Percentiles rank a stretch among this genome's conserved stretches.
phyloP scores from a whole-genome alignment of 2,888 invertebrate genomes.

The Sphecodes monilicornis region DNA sequence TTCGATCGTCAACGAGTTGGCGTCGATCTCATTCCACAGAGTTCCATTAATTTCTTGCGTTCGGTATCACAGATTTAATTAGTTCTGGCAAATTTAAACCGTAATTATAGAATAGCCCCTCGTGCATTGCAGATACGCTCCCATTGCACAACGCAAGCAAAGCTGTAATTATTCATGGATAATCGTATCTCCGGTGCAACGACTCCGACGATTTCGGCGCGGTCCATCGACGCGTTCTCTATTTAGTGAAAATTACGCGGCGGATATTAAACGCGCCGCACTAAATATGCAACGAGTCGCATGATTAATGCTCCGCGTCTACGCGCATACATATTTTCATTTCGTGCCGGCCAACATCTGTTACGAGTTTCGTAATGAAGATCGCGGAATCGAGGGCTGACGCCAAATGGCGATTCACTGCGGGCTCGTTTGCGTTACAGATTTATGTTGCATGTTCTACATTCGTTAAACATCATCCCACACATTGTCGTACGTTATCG shows the following conservation, averaged over 20 bases:
- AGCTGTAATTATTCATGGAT: conserved; percentile 10
- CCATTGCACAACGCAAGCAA: not conserved
- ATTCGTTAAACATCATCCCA: not conserved
- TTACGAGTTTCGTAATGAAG: conserved; percentile 29
- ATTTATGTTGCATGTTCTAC: not conserved
- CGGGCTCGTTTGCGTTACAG: not conserved
- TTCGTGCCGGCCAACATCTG: conserved; percentile 31
- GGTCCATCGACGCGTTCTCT: not conserved
- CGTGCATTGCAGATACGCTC: not conserved
- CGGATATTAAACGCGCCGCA: not conserved
- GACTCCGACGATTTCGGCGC: not conserved
- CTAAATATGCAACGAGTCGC: conserved; percentile 15
- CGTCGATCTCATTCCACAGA: not conserved
- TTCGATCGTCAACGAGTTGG: not conserved
- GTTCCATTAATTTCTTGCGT: not conserved
- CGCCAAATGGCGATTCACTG: conserved; percentile 26
- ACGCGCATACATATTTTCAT: conserved; percentile 25
- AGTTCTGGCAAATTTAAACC: not conserved
- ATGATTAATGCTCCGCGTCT: conserved; percentile 8
- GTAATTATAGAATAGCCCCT: not conserved
- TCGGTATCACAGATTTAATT: not conserved
- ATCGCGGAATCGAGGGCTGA: conserved; percentile 12
- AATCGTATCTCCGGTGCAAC: not conserved
- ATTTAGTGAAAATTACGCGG: not conserved
- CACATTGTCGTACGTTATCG: not conserved